phyloP scores from a whole-genome alignment of 2,797 vertebrate genomes.

The Gephyroberyx darwinii region DNA sequence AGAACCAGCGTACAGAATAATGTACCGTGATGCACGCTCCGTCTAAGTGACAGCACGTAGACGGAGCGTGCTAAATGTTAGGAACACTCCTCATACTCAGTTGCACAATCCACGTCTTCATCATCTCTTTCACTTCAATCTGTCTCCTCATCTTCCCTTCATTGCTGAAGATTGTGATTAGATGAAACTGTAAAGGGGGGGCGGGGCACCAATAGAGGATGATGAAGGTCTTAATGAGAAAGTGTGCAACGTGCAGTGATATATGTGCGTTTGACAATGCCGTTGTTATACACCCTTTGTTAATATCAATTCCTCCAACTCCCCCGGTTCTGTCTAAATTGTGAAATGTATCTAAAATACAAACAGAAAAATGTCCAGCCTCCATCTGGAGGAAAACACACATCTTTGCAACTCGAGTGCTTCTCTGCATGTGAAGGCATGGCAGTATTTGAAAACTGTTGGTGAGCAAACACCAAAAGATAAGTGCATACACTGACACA shows the following conservation, averaged over 20 bases:
- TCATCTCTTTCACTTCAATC: background rate
- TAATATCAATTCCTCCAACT: background rate
- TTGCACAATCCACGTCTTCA: background rate
- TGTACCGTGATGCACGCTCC: background rate
- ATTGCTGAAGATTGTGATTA: background rate
- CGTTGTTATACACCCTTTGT: background rate
- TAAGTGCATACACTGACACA: conserved; percentile 43
- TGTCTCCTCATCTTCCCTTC: background rate
- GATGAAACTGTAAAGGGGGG: too few relatives aligned
- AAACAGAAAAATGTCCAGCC: too few relatives aligned
- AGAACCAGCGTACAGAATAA: background rate
- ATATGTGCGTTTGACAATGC: background rate
- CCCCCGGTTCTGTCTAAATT: background rate
- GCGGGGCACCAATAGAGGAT: too few relatives aligned
- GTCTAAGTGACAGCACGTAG: background rate
- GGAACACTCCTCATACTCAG: background rate
- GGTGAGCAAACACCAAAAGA: conserved; percentile 54
- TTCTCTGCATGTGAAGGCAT: background rate
- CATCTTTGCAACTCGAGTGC: background rate
- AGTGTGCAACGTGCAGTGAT: background rate
- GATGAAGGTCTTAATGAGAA: background rate
- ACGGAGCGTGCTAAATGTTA: background rate
- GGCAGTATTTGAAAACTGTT: conserved; percentile 39
- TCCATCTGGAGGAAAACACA: too few relatives aligned
- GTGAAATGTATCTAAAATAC: too few relatives aligned